Evolutionary conservation across 2,797 vertebrate genomes (phyloP).

Genomic region (Pipistrellus nathusii): DNA sequence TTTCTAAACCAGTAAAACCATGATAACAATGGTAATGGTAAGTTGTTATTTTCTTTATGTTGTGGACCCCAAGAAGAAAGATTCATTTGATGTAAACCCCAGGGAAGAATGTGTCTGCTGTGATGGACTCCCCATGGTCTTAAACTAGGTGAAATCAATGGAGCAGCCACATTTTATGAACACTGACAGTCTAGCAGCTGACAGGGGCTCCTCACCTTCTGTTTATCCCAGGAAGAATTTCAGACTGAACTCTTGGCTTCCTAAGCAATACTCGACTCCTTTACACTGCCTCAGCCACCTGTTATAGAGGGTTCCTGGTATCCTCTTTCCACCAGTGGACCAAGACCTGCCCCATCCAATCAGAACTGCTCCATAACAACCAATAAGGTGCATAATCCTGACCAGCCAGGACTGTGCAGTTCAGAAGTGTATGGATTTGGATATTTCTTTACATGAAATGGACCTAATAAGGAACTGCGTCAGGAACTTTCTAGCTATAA

Average conservation of each 20-base stretch:
- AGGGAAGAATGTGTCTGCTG: not conserved
- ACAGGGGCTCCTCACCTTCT: not conserved
- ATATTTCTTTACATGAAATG: not conserved
- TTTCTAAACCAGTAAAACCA: conserved; percentile 10
- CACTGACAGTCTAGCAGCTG: not conserved
- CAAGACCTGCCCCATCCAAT: not conserved
- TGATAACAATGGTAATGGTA: not conserved
- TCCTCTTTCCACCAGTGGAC: not conserved
- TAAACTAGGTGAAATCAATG: not conserved
- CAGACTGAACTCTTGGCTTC: not conserved
- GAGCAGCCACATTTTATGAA: not conserved
- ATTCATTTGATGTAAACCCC: not conserved
- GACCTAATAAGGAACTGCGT: not conserved
- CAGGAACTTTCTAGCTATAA: not conserved
- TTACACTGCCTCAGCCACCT: no score
- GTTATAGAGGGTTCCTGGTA: not conserved
- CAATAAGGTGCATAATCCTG: not conserved
- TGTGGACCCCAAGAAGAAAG: not conserved
- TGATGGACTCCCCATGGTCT: not conserved
- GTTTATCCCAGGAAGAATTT: not conserved
- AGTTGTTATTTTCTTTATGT: not conserved
- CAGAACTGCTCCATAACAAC: not conserved
- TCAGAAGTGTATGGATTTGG: not conserved
- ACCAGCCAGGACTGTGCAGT: not conserved
- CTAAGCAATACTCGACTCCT: not conserved